Conservation (phyloP, 2,888 invertebrate genomes). For the Noctua pronuba region DNA sequence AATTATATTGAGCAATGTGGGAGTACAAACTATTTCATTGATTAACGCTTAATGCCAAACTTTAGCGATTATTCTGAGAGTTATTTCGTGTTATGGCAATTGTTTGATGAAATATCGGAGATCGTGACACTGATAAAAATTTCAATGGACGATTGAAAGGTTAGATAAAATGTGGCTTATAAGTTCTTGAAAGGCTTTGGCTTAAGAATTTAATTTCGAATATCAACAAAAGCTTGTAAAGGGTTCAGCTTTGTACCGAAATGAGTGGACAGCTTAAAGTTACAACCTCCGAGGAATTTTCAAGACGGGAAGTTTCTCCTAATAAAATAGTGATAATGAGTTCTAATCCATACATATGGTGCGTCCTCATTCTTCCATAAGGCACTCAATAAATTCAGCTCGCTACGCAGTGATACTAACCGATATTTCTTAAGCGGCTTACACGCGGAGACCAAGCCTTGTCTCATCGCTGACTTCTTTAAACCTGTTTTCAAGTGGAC, state of each 20-base stretch:
- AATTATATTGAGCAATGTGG: conserved; percentile 68
- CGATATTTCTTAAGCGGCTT: conserved; percentile 69
- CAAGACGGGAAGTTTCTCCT: conserved; percentile 47
- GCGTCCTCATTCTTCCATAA: conserved; percentile 55
- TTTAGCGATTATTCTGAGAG: conserved; percentile 56
- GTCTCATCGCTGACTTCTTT: conserved; percentile 63
- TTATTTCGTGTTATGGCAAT: conserved; percentile 60
- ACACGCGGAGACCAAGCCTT: conserved; percentile 52
- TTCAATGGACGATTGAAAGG: conserved; percentile 35
- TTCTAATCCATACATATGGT: conserved; percentile 47
- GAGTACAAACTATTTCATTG: conserved; percentile 64
- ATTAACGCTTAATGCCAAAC: conserved; percentile 61
- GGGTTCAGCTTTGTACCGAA: conserved; percentile 6
- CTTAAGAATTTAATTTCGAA: conserved; percentile 33
- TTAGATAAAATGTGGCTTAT: conserved; percentile 28
- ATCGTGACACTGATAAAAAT: conserved; percentile 54
- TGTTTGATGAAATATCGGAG: conserved; percentile 58
- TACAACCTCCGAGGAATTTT: conserved; percentile 30
- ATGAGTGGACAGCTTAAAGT: conserved; percentile 20
- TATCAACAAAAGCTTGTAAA: conserved; percentile 31
- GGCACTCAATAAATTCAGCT: conserved; percentile 63
- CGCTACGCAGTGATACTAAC: conserved; percentile 66
- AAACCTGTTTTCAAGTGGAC: conserved; percentile 84
- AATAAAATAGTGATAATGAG: conserved; percentile 50
- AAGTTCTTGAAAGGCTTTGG: conserved; percentile 30